A percentile compares a stretch with the other conserved stretches of the same genome.
Conservation (phyloP, 2,113 vertebrate genomes). For the Ivindomyrus marchei region DNA sequence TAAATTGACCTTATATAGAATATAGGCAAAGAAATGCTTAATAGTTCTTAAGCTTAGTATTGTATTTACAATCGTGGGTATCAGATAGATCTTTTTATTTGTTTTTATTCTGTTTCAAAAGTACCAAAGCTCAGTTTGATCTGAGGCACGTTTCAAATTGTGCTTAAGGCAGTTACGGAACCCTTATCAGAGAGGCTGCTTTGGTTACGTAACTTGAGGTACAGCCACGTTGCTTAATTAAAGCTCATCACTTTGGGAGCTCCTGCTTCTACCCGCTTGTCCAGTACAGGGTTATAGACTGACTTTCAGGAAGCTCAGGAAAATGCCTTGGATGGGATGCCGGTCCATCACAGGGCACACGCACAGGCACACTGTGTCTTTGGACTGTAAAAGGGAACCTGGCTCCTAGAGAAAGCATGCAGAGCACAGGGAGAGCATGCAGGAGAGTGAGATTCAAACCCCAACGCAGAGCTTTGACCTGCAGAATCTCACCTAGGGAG, state of each 20-base stretch:
- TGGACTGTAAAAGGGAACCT: not conserved
- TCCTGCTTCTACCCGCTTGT: not conserved
- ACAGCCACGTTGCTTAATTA: constrained; percentile 12
- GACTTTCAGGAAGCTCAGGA: not conserved
- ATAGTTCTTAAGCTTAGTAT: not conserved
- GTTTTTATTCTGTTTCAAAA: not conserved
- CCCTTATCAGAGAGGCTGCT: not conserved
- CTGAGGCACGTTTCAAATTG: not conserved
- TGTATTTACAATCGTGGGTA: not conserved
- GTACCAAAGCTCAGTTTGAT: constrained; percentile 5
- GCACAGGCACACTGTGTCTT: not conserved
- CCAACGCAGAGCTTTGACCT: not conserved
- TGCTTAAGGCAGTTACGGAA: not conserved
- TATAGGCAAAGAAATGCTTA: not conserved
- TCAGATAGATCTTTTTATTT: not conserved
- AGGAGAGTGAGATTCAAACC: not conserved
- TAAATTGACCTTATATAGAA: not conserved
- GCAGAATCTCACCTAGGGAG: not conserved
- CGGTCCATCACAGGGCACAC: not conserved
- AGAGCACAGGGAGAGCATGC: not conserved
- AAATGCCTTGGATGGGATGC: not conserved
- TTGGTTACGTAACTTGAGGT: not conserved
- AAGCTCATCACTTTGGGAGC: constrained; percentile 5
- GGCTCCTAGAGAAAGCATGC: not conserved
- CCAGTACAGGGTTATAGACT: not conserved